Evolutionary conservation across 2,113 vertebrate species (phyloP), one percentile per base, ranked within the genome.

Genomic region (Sebastes schlegelii): DNA sequence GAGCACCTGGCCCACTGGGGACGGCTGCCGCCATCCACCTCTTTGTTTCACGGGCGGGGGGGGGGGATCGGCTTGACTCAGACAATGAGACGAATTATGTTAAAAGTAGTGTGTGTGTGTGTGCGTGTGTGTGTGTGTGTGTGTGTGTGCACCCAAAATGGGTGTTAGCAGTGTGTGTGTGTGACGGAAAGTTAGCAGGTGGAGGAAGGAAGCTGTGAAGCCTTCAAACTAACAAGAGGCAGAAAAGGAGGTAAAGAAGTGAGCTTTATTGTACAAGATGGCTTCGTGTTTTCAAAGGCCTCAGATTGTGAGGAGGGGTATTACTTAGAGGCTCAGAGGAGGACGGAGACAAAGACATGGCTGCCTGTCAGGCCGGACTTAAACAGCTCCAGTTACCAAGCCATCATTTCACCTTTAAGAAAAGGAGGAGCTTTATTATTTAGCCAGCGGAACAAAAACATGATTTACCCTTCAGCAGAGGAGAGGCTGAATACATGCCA

Each of bases 1-100:
- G 95, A 97, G 97, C 97, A 99, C 97, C 98, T 98, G 98, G 97
- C 97, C 95, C 90, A 92, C 95, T 91, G 95, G 95, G 94, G 96
- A 94, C 95, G 96, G 95, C 92, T 88, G 96, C 94, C 92, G 95
- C 93, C 94, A 92, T 75, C 77, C 4, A 86, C 79, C 87, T 77
- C 90, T 94, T 95, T 95, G 93, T 94, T 92, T 95, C 89, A 95
- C 9, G 52, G 79, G 64, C 66, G 77, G 88, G 83, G 61, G 90
- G 90, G 84, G 83, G 61, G 90, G 83, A 78, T 46, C 57, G 75
- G 70, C 77, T 74, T 70, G 82, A 82, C 77, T 89, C 79, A 95
- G 95, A 95, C 91, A 94, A 94, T 92, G 86, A 89, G 57, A 69
- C 77, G 69, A 94, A 94, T 94, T 92, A 93, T 91, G 90, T 93